Evolutionary conservation across 2,113 vertebrate species (phyloP), one percentile per base, ranked within the genome.

Genomic region (Python bivittatus): DNA sequence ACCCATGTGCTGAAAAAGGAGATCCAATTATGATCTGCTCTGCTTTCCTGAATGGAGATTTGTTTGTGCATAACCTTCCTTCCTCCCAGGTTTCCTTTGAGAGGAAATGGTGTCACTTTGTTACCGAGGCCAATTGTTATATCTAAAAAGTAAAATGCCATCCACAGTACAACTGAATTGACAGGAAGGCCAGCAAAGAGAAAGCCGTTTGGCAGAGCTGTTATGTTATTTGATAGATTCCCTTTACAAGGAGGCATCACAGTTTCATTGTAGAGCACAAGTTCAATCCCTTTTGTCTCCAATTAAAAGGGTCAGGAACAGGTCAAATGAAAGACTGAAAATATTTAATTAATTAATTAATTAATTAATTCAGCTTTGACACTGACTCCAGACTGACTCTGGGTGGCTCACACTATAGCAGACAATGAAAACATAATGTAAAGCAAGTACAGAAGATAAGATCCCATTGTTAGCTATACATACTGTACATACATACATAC

Each of bases 31-130:
- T 95, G 96, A 94, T 64, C 86, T 60, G 2, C 89, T 91, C 93
- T 95, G 96, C 96, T 97, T 96, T 97, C 86, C 92, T 95, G 86
- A 92, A 91, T 93, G 94, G 95, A 89, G 96, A 95, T 96, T 60
- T 97, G 92, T 96, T 96, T 97, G 96, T 95, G 94, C 0, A 85
- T 92, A 95, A 92, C 95, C 96, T 98, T 97, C 97, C 96, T 97
- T 97, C 96, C 95, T 95, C 92, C 94, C 92, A 91, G 88, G 95
- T 96, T 95, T 96, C 95, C 92, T 92, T 89, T 38, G 90, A 91
- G 91, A 94, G 97, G 96, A 98, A 97, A 97, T 94, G 94, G 94
- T 92, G 57, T 95, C 93, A 96, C 92, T 95, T 48, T 94, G 92
- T 94, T 42, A 94, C 94, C 91, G 94, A 72, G 95, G 94, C 94